Evolutionary conservation across 2,113 vertebrate species (phyloP).

Genomic region (Bungarus multicinctus): DNA sequence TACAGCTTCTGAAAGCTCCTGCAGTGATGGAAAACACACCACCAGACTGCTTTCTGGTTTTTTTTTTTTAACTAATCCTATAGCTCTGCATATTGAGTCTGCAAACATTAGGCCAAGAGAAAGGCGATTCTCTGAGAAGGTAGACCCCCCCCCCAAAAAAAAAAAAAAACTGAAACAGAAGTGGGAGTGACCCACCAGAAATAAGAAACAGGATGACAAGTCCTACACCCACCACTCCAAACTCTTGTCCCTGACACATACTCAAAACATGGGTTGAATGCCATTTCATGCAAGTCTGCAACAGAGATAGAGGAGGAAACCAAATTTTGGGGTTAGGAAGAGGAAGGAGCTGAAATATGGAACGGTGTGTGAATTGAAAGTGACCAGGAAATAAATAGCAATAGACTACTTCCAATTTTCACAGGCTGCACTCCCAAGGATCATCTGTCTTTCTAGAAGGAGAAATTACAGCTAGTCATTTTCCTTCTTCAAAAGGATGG

Average conservation of each 20-base stretch:
- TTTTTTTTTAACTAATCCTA: not conserved
- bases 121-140: not conserved
- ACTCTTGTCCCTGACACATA: not conserved
- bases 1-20: not conserved
- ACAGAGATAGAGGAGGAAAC: slow-evolving; percentile 8
- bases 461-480: slow-evolving; percentile 39
- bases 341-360: slow-evolving; percentile 12
- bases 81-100: not conserved
- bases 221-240: not conserved
- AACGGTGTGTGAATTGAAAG: slow-evolving; percentile 33
- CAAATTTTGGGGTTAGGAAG: slow-evolving; percentile 29
- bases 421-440: not conserved
- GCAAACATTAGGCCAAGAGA: not conserved
- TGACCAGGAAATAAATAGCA: slow-evolving; percentile 45
- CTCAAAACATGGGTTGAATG: not conserved
- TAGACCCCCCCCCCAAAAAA: not conserved
- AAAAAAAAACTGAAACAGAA: not conserved
- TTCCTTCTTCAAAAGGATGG: slow-evolving; percentile 28
- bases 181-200: not conserved
- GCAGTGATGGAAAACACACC: not conserved
- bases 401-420: slow-evolving; percentile 29
- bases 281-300: not conserved
- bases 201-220: not conserved
- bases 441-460: slow-evolving; percentile 48
- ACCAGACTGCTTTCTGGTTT: not conserved